phyloP scores from a whole-genome alignment of 2,888 invertebrate genomes.

The Limnephilus rhombicus region DNA sequence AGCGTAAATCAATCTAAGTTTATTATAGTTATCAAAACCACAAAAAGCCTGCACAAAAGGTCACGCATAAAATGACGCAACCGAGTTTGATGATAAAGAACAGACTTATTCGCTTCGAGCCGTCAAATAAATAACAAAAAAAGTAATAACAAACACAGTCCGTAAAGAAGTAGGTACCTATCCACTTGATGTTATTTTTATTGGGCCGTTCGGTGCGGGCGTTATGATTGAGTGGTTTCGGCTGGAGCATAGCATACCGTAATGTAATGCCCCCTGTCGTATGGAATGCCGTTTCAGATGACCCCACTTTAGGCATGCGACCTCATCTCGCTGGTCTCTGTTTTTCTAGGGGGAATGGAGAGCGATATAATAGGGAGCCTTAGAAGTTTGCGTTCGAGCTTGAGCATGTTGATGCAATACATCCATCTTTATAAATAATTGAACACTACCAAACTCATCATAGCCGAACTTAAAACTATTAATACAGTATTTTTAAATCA shows the following conservation, averaged over 20 bases:
- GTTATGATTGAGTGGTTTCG: constrained; percentile 26
- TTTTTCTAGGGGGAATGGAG: neutral
- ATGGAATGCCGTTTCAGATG: constrained; percentile 41
- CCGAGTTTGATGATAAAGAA: neutral
- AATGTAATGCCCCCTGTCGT: neutral
- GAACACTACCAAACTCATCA: neutral
- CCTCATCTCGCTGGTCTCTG: neutral
- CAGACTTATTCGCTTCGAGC: neutral
- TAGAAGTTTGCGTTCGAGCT: neutral
- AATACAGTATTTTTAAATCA: too few relatives aligned
- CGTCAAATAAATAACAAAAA: neutral
- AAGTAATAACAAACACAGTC: neutral
- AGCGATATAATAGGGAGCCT: neutral
- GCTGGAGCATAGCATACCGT: neutral
- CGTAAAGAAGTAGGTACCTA: neutral
- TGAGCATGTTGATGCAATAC: neutral
- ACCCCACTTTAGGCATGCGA: constrained; percentile 36
- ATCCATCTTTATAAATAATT: neutral
- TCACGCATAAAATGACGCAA: neutral
- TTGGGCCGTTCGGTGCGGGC: constrained; percentile 17
- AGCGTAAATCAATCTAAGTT: neutral
- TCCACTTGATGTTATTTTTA: neutral
- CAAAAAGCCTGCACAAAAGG: neutral
- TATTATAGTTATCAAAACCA: too few relatives aligned
- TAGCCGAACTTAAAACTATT: too few relatives aligned